These are phyloP conservation scores for Sylvicola cinctus DNA, from an alignment of 2,888 invertebrate genomes.

Conservation along the genomic window DNA sequence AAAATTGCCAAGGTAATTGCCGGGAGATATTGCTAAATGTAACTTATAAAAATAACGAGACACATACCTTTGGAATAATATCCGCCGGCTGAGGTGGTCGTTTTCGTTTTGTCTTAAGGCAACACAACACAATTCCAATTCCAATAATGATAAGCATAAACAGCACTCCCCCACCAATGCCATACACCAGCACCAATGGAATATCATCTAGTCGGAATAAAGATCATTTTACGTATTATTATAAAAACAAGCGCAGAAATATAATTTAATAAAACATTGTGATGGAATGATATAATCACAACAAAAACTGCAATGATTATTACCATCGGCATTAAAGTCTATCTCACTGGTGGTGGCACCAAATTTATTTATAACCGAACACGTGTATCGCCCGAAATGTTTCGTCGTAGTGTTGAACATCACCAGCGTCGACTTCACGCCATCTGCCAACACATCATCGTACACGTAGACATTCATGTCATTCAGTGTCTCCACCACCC, in stretches of 20 bases:
- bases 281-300: background rate
- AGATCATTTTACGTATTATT: no score
- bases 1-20: no score
- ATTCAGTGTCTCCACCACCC: constrained; percentile 51
- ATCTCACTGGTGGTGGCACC: constrained; percentile 75
- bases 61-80: constrained; percentile 11
- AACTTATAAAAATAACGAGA: no score
- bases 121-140: background rate
- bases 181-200: background rate
- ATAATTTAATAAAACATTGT: background rate
- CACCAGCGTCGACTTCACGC: constrained; percentile 73
- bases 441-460: constrained; percentile 53
- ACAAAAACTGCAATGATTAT: no score
- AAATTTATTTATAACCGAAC: constrained; percentile 78
- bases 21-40: no score
- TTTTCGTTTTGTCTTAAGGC: constrained; percentile 1
- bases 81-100: constrained; percentile 14
- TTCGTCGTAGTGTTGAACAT: constrained; percentile 66
- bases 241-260: no score
- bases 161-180: background rate
- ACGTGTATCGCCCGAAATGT: constrained; percentile 86
- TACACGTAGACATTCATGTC: constrained; percentile 53
- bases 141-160: background rate
- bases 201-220: no score
- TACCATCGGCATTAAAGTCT: constrained; percentile 69